Evolutionary conservation across 2,888 invertebrate genomes (phyloP), one percentile per base, ranked within the genome.

Genomic region (Gasteruption jaculator): DNA sequence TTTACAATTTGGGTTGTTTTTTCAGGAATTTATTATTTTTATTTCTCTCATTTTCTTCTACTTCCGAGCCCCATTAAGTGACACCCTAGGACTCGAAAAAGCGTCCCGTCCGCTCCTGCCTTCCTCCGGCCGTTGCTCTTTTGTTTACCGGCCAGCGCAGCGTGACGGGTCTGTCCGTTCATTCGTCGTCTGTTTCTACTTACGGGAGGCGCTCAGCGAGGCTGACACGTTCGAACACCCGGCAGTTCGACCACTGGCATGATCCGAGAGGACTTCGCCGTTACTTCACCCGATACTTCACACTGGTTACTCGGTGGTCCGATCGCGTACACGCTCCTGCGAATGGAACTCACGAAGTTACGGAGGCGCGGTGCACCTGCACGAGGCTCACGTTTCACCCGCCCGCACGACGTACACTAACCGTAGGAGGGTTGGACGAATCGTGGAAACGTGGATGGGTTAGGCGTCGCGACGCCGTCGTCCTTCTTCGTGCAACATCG

Each of bases 361-460:
- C n/a, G n/a, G n/a, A n/a, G n/a, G n/a, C n/a, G n/a, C n/a, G n/a
- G n/a, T n/a, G n/a, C n/a, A n/a, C n/a, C n/a, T n/a, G n/a, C n/a
- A n/a, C n/a, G 30, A 10, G 30, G 30, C 18, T 14, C 30, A 41
- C 52, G 54, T n/a, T n/a, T n/a, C n/a, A 37, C 39, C 55, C 55
- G 47, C 42, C 50, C 57, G 52, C 57, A 57, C 57, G 55, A 57
- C 48, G 43, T 45, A 55, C 57, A 56, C 52, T 44, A 49, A 47
- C 44, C 39, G 51, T 11, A 6, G 8, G 4, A 48, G 51, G 54
- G 52, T 49, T 41, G 47, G 29, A 64, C 43, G 38, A 51, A 50
- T 18, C 46, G 48, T 5, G 64, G 68, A 50, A 68, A 63, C 45
- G 48, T 50, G 50, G 58, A 58, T 41, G 48, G 40, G 21, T 46